Conservation (phyloP, 2,113 vertebrate species). For the Seriola quinqueradiata region DNA sequence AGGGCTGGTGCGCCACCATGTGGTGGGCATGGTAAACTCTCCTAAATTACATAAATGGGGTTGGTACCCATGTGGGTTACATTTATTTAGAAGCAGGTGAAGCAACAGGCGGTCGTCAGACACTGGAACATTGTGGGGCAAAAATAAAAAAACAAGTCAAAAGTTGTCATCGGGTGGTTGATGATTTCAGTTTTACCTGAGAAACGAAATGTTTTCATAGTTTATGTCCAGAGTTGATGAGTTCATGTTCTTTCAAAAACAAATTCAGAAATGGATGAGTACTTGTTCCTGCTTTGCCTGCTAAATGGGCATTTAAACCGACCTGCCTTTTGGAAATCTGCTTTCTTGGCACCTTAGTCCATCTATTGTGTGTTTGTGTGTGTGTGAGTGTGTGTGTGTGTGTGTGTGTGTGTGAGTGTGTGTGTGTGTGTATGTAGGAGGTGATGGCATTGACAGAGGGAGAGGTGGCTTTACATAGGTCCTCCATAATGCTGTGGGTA, state of each 20-base stretch:
- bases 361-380: slow-evolving; percentile 18
- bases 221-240: slow-evolving; percentile 7
- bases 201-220: slow-evolving; percentile 1
- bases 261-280: slow-evolving; percentile 12
- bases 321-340: slow-evolving; percentile 3
- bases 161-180: background rate
- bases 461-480: slow-evolving; percentile 79
- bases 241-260: background rate
- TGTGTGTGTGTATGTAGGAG: slow-evolving; percentile 38
- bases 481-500: slow-evolving; percentile 78
- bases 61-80: too few species aligned
- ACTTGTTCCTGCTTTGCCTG: slow-evolving; percentile 7
- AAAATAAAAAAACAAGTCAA: background rate
- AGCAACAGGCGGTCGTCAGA: slow-evolving; percentile 6
- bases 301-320: slow-evolving; percentile 20
- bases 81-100: background rate
- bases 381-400: slow-evolving; percentile 18
- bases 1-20: too few species aligned
- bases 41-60: too few species aligned
- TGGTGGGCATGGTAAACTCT: too few species aligned
- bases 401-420: slow-evolving; percentile 18
- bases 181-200: background rate
- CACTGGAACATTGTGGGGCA: background rate
- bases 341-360: slow-evolving; percentile 43
- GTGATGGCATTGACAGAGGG: slow-evolving; percentile 63